Evolutionary conservation across 1,140 invertebrate species (phyloP), one percentile per base, ranked within the genome.

Genomic region (Tigriopus japonicus): DNA sequence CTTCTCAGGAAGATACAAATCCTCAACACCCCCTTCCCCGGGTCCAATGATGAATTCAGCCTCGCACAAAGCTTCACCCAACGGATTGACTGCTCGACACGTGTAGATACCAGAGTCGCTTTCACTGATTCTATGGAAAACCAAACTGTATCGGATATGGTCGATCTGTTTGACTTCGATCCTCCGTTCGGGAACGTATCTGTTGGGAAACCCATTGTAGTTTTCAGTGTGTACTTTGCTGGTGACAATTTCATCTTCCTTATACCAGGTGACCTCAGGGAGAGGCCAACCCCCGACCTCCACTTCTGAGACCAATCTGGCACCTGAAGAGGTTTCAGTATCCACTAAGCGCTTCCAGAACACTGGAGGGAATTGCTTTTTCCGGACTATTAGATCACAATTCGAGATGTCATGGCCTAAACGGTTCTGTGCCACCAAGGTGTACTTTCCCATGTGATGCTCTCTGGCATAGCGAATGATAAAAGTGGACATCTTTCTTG

Each of bases 271-370:
- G 13, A 61, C 59, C 13, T 52, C 52, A 6, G 59, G 59, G 19
- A 61, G 21, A 23, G 59, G 59, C 59, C 59, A 61, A 6, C 59
- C 59, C 5, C 59, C 59, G 41, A 61, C 59, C 45, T 60, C 45
- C 12, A 60, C 58, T 42, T 58, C 55, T 41, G 40, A 5, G 2
- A 58, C 28, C n/a, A 35, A 49, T 24, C 58, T 59, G 5, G 15
- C 12, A 43, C 42, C 42, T n/a, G n/a, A 42, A 15, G 43, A 19
- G 6, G 15, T 45, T 9, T 52, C 17, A 6, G n/a, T 19, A 24
- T 59, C 49, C 5, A 19, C n/a, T 12, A 59, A 17, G 17, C 58
- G 28, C 28, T 59, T n/a, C 58, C 58, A 59, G 24, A 59, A 59
- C 13, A 59, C 58, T 2, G 58, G 58, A 6, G 58, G 58, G 49